phyloP scores from a whole-genome alignment of 2,797 vertebrate genomes.

The Tachyglossus aculeatus region DNA sequence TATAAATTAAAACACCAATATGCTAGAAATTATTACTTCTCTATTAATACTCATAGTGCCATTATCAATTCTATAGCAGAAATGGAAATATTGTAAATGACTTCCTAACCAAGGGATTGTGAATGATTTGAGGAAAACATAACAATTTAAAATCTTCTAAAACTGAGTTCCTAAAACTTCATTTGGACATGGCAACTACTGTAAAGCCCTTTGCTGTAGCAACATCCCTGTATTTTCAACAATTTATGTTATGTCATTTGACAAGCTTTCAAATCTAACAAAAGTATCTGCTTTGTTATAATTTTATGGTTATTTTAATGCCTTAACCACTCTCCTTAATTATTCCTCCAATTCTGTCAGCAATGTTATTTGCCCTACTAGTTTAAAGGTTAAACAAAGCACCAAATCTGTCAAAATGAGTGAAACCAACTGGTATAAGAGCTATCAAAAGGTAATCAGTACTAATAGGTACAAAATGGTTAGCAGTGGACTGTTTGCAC shows the following conservation, averaged over 20 bases:
- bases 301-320: conserved; percentile 69
- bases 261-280: conserved; percentile 68
- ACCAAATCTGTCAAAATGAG: conserved; percentile 91
- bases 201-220: neutral
- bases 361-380: conserved; percentile 77
- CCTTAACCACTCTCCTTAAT: conserved; percentile 78
- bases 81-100: no score
- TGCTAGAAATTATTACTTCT: neutral
- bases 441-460: conserved; percentile 97
- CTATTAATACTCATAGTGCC: conserved; percentile 18
- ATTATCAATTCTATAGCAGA: conserved; percentile 16
- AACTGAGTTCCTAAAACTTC: conserved; percentile 53
- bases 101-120: neutral
- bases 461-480: conserved; percentile 98
- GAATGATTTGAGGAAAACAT: neutral
- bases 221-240: conserved; percentile 35
- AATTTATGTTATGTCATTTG: conserved; percentile 47
- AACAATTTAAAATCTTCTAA: conserved; percentile 56
- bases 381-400: conserved; percentile 96
- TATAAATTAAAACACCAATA: conserved; percentile 37
- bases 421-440: conserved; percentile 91
- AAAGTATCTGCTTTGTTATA: conserved; percentile 76
- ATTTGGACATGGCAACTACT: conserved; percentile 46
- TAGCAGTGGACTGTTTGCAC: conserved; percentile 89
- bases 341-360: conserved; percentile 82